phyloP scores from a whole-genome alignment of 2,888 invertebrate species.

The Agriopis marginaria region DNA sequence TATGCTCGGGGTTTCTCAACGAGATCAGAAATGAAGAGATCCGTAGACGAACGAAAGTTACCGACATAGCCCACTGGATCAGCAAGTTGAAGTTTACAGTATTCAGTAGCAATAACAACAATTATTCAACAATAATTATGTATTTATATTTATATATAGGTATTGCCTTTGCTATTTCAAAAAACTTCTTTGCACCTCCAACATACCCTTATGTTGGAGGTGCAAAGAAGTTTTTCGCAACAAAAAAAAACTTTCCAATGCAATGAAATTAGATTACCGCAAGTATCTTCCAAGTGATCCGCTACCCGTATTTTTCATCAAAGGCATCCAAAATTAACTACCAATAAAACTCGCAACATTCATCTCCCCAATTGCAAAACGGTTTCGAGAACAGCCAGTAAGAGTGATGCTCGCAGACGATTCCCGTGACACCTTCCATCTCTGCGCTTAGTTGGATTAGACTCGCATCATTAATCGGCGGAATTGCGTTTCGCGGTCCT shows the following conservation, averaged over 20 bases:
- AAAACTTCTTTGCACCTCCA: no score
- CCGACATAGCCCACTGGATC: no score
- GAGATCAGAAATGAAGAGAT: no score
- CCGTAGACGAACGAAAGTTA: no score
- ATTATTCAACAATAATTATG: no score
- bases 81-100: no score
- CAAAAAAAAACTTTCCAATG: background rate
- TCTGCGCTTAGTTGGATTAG: conserved; percentile 81
- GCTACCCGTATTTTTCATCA: conserved; percentile 8
- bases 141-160: no score
- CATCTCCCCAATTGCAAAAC: conserved; percentile 38
- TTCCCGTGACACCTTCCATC: conserved; percentile 69
- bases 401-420: conserved; percentile 65
- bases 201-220: no score
- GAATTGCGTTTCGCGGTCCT: conserved; percentile 70
- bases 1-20: no score
- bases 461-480: conserved; percentile 81
- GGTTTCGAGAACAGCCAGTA: conserved; percentile 65
- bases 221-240: no score
- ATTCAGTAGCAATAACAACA: no score
- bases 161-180: no score
- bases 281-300: background rate
- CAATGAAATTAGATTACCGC: background rate
- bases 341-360: conserved; percentile 23
- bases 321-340: conserved; percentile 15